phyloP scores from a whole-genome alignment of 2,888 invertebrate genomes.

The Atethmia centrago region DNA sequence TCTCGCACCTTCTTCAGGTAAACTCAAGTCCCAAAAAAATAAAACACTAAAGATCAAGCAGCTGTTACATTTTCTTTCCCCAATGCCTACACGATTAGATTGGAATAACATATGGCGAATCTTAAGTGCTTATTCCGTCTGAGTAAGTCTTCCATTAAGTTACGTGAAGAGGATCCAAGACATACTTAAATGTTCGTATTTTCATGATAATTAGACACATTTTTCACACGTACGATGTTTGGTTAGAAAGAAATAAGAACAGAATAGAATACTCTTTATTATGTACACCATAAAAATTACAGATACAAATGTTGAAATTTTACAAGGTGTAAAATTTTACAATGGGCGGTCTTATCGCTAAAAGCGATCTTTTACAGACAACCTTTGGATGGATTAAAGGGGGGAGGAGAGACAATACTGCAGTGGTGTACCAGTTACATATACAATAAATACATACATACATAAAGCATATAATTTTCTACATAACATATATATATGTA shows the following conservation, averaged over 20 bases:
- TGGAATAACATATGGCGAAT: slow-evolving; percentile 19
- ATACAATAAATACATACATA: no score
- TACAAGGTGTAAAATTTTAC: no score
- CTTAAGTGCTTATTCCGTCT: slow-evolving; percentile 34
- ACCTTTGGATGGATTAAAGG: no score
- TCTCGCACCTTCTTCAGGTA: not conserved
- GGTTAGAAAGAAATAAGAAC: not conserved
- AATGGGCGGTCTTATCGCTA: no score
- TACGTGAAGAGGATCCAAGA: slow-evolving; percentile 6
- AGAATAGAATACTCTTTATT: no score
- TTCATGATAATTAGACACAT: slow-evolving; percentile 13
- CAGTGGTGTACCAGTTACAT: no score
- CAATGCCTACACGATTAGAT: slow-evolving; percentile 23
- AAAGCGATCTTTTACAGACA: no score
- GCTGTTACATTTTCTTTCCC: slow-evolving; percentile 5
- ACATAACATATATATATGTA: no score
- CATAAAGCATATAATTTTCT: no score
- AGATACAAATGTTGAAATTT: no score
- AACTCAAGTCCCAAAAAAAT: slow-evolving; percentile 2
- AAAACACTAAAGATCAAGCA: slow-evolving; percentile 4
- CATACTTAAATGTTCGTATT: slow-evolving; percentile 10
- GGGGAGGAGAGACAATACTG: no score
- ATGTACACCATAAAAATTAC: no score
- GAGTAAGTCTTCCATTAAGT: slow-evolving; percentile 31
- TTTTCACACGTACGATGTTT: not conserved